Conservation (phyloP, 2,113 vertebrate species). For the Pteropus alecto region DNA sequence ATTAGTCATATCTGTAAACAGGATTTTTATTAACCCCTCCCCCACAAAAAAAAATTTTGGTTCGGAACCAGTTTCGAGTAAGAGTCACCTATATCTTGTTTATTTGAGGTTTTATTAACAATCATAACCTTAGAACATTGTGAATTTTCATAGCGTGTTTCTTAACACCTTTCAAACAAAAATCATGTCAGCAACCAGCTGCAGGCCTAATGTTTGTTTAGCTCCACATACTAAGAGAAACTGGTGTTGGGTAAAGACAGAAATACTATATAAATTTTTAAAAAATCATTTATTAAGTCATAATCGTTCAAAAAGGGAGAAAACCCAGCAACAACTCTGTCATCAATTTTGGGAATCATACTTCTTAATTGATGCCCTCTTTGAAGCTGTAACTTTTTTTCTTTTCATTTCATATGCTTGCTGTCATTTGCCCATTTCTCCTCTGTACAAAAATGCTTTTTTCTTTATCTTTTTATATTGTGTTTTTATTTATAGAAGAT, state of each 20-base stretch:
- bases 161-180: conserved; percentile 15
- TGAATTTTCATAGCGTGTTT: conserved; percentile 29
- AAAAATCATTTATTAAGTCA: conserved; percentile 54
- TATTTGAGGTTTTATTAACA: conserved; percentile 27
- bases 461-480: conserved; percentile 66
- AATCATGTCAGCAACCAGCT: not conserved
- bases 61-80: not conserved
- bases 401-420: conserved; percentile 64
- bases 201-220: not conserved
- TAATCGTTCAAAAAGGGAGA: conserved; percentile 53
- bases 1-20: not conserved
- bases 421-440: conserved; percentile 72
- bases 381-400: conserved; percentile 67
- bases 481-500: conserved; percentile 76
- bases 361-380: conserved; percentile 71
- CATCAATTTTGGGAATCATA: conserved; percentile 42
- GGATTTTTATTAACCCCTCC: not conserved
- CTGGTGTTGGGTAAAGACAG: not conserved
- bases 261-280: conserved; percentile 10
- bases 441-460: conserved; percentile 71
- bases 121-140: conserved; percentile 10
- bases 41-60: not conserved
- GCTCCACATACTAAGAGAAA: not conserved
- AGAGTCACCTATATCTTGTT: conserved; percentile 23
- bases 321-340: not conserved